These are phyloP conservation scores for Thamnophis elegans DNA, from an alignment of 2,797 vertebrate species.

Conservation along the genomic window DNA sequence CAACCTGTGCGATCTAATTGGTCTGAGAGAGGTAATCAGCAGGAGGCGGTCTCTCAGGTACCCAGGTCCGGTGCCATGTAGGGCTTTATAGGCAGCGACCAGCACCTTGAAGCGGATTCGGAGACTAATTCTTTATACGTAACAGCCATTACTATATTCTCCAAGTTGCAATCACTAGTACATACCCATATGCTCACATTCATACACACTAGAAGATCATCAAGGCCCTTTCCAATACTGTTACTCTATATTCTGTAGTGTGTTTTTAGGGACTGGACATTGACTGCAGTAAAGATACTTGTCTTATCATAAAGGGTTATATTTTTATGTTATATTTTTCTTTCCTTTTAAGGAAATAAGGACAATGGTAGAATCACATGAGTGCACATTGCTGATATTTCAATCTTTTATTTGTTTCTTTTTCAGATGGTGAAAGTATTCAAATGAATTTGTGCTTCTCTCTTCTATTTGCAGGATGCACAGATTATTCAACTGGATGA, in stretches of 20 bases:
- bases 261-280: neutral
- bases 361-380: neutral
- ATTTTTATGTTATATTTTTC: neutral
- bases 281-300: neutral
- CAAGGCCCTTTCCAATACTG: neutral
- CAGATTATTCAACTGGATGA: neutral
- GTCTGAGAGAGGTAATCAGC: no score
- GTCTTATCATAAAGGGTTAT: neutral
- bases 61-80: no score
- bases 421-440: neutral
- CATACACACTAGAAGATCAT: neutral
- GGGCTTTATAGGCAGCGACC: no score
- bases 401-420: neutral
- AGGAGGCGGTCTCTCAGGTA: no score
- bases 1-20: no score
- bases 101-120: no score
- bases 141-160: neutral
- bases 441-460: conserved; percentile 27
- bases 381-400: neutral
- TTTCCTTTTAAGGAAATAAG: neutral
- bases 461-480: conserved; percentile 21
- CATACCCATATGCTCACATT: neutral
- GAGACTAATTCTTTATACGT: no score
- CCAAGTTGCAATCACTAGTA: neutral
- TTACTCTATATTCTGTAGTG: neutral